phyloP scores from a whole-genome alignment of 1,140 invertebrate genomes.

The Orius laevigatus region DNA sequence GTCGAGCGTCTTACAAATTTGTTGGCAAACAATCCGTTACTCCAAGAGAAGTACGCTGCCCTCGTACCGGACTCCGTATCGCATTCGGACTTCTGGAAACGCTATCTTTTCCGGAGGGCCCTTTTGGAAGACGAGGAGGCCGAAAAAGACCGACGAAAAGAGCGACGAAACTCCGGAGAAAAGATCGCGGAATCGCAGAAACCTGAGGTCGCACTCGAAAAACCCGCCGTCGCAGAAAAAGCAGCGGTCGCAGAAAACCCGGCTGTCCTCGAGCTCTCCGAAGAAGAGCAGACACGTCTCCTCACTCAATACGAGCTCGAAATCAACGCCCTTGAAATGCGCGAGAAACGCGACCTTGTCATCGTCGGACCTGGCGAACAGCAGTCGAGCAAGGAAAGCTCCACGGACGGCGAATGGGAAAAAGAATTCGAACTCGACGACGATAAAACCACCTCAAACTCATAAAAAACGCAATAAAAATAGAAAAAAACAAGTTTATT shows the following conservation, averaged over 20 bases:
- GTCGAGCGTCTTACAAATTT: conserved; percentile 24
- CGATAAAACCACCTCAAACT: neutral
- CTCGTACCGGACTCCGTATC: conserved; percentile 22
- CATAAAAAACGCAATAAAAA: neutral
- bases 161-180: too few species aligned
- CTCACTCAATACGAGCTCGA: conserved; percentile 22
- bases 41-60: conserved; percentile 21
- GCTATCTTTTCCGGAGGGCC: conserved; percentile 24
- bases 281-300: conserved; percentile 23
- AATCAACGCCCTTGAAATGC: conserved; percentile 14
- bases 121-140: conserved; percentile 25
- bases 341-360: conserved; percentile 12
- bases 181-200: conserved; percentile 1
- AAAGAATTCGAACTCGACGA: conserved; percentile 24
- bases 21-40: conserved; percentile 19
- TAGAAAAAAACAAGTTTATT: too few species aligned
- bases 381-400: conserved; percentile 16
- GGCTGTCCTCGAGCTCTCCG: conserved; percentile 19
- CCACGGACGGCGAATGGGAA: conserved; percentile 21
- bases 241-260: neutral
- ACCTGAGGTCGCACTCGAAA: neutral
- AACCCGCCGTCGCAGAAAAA: neutral
- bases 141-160: conserved; percentile 16
- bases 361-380: neutral
- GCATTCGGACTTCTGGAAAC: conserved; percentile 23